Evolutionary conservation across 2,888 invertebrate species (phyloP), one percentile per base, ranked within the genome.

Genomic region (Fissipunctia ypsillon): DNA sequence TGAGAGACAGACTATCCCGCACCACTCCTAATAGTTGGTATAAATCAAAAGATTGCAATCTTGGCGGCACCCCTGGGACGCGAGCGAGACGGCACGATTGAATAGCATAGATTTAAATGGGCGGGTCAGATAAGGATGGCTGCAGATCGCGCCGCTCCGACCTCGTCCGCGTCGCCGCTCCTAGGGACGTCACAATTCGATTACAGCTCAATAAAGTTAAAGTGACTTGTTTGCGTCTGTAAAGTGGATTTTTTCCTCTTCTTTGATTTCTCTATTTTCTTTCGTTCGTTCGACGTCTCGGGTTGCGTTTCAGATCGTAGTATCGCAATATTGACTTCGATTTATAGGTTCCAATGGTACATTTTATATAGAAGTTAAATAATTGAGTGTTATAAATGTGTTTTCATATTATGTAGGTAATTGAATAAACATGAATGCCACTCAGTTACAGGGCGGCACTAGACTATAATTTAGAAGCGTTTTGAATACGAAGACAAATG

Each of bases 41-140:
- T 96, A 96, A 96, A 96, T 96, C 96, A 96, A 96, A 96, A 96
- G 96, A 96, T 96, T 95, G 95, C 96, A 95, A 96, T 96, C 96
- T 95, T 94, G 91, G 91, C 93, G 93, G 95, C 95, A 95, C 96
- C 96, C 96, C 95, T 94, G 96, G 95, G 96, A 96, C 89, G 91
- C 94, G 95, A 96, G 95, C 91, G 96, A 96, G 96, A 96, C 91
- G 94, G 94, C 95, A 96, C 93, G 95, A 96, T 96, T 96, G 96
- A 96, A 96, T 94, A 94, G 96, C 96, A 96, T 96, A 95, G 96
- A 96, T 95, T 96, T 96, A 96, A 96, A 96, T 95, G 93, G 94
- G 90, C 91, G 94, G 93, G 95, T 94, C 93, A 95, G 96, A 96
- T 96, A 96, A 96, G 95, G 96, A 96, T 90, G 93, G 95, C 93